Evolutionary conservation across 2,888 invertebrate genomes (phyloP), one percentile per base, ranked within the genome.

Genomic region (Habrosyne pyritoides): DNA sequence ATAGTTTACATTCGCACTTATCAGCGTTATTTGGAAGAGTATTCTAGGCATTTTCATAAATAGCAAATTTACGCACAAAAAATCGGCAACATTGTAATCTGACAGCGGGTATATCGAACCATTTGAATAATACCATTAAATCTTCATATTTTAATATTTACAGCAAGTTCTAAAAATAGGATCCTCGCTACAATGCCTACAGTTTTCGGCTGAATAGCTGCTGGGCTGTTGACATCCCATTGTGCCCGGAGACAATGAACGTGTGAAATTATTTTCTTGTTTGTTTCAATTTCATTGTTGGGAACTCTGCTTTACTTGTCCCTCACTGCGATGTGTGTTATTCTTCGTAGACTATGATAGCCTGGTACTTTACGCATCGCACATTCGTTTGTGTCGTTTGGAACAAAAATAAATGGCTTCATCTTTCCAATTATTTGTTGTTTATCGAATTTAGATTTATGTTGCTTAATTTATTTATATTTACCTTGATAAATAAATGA

Each of bases 171-270:
- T 42, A 52, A 57, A 60, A 72, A 69, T 69, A 67, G 69, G 56
- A 67, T 61, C 56, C 65, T 58, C 49, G 21, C 47, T 63, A 64
- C 65, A 66, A 65, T 67, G 71, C 57, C 64, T 55, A 60, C 64
- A 67, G 69, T 66, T 74, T 73, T 69, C 63, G 69, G 57, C 61
- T 68, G 74, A 72, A 71, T 72, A 68, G 70, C 66, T 71, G 71
- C 28, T 51, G 18, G 46, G 51, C 54, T 60, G 56, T 70, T 75
- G 71, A 79, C 77, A 76, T 73, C 63, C 63, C 66, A 81, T 79
- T 81, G 79, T 77, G 61, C 53, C 14, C 6, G 47, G 54, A 71
- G 49, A 60, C 69, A 77, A 78, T 76, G 63, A 65, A 59, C 54
- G 66, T 61, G 59, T 66, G 69, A 72, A 71, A 70, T 67, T 47